Evolutionary conservation across 2,797 vertebrate species (phyloP), one percentile per base, ranked within the genome.

Genomic region (Etheostoma perlongum): DNA sequence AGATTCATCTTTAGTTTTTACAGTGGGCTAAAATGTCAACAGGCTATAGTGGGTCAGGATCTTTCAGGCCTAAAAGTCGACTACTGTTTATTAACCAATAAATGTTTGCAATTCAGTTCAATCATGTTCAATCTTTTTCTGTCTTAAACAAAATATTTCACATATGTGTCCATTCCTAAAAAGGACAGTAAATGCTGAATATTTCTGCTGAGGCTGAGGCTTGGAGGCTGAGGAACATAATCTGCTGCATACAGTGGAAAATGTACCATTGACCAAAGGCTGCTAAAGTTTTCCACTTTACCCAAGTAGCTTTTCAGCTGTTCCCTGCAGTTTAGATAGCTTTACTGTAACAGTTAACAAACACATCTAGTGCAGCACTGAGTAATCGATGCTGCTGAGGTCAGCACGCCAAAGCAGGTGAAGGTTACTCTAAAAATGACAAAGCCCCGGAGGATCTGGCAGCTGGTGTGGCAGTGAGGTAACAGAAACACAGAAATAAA

Each of bases 351-450:
- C 27, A 44, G 73, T 61, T 59, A 76, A 54, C 25, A 2, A 79
- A 67, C 72, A 81, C 72, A 84, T 86, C 72, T 12, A 47, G 74
- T 49, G 66, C 77, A 86, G 72, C 71, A 36, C 40, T 82, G 83
- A 83, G 62, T 81, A 78, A 81, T 64, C 1, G 36, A 78, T 55
- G 78, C 68, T 89, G 81, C 84, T 85, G 82, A 77, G 63, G 78
- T 88, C 82, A 81, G 84, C 79, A 44, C 77, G 79, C 60, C 65
- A 71, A 51, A 83, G 72, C 83, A 88, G 85, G 83, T 89, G 83
- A 65, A 23, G 78, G 73, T 74, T 66, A 61, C 54, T 72, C 46
- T 74, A 42, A 80, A 74, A 76, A 69, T 77, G 47, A 74, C 30
- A 79, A 15, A 11, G 25, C 61, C 64, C 67, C 10, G 12, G 30